These are phyloP conservation scores for Drosophila serrata DNA, from an alignment of 1,140 invertebrate genomes.

Conservation along the genomic window DNA sequence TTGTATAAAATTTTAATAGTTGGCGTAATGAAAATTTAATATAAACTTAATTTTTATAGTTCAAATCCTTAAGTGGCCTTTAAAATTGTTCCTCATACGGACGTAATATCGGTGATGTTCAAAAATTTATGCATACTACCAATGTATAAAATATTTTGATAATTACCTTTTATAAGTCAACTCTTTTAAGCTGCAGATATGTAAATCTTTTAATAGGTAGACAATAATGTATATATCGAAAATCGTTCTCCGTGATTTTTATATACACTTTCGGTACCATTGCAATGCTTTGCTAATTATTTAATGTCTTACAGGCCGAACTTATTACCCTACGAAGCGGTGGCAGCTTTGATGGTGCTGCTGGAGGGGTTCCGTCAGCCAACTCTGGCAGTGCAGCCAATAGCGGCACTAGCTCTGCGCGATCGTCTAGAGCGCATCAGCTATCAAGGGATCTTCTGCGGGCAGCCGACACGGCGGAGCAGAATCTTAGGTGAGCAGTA, in stretches of 20 bases:
- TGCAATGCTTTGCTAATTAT: neutral
- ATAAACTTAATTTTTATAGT: too few species aligned
- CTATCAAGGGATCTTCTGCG: conserved; percentile 86
- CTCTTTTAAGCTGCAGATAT: too few species aligned
- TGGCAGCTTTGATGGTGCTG: conserved; percentile 69
- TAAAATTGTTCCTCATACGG: too few species aligned
- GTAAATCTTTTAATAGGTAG: too few species aligned
- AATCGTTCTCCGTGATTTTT: neutral
- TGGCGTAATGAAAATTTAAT: too few species aligned
- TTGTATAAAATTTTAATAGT: too few species aligned
- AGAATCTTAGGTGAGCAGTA: conserved; percentile 87
- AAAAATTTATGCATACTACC: too few species aligned
- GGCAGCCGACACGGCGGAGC: conserved; percentile 89
- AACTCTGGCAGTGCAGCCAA: conserved; percentile 48
- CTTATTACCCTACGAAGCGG: conserved; percentile 85
- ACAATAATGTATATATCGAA: too few species aligned
- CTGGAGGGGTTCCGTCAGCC: conserved; percentile 39
- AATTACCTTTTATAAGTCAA: too few species aligned
- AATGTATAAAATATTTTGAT: too few species aligned
- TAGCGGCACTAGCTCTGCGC: conserved; percentile 61
- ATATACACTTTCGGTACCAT: neutral
- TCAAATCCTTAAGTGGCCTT: too few species aligned
- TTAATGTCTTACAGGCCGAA: conserved; percentile 69
- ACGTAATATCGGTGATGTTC: too few species aligned
- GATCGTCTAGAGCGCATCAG: conserved; percentile 75